Evolutionary conservation across 2,113 vertebrate genomes (phyloP).

Genomic region (Malurus elegans): DNA sequence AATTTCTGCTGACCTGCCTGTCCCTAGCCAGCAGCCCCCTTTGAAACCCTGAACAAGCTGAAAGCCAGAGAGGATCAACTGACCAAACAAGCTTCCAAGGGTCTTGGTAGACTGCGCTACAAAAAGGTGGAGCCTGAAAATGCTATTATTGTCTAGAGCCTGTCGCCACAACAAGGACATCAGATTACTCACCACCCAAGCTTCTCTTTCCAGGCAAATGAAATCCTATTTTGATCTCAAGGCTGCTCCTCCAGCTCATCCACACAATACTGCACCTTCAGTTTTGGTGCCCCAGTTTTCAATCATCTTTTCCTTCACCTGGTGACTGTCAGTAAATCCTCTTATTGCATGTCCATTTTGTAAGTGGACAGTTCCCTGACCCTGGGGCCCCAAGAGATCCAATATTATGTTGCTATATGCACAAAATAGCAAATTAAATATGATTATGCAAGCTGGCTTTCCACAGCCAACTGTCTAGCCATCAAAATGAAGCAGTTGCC

Average conservation of each 20-base stretch:
- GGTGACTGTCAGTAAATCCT: neutral
- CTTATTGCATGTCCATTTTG: neutral
- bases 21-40: neutral
- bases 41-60: neutral
- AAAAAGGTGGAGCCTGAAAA: neutral
- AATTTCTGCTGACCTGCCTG: neutral
- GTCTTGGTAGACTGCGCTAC: neutral
- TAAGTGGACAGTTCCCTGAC: neutral
- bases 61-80: neutral
- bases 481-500: neutral
- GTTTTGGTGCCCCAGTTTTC: neutral
- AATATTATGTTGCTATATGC: neutral
- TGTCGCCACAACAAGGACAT: neutral
- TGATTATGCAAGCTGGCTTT: neutral
- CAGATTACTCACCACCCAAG: neutral
- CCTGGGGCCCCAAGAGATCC: neutral
- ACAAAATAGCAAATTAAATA: neutral
- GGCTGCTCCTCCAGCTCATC: neutral
- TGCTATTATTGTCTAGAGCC: neutral
- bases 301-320: neutral
- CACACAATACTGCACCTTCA: neutral
- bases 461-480: neutral
- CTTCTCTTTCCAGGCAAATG: neutral
- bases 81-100: neutral
- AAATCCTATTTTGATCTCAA: neutral